phyloP scores from a whole-genome alignment of 2,888 invertebrate species.

The Epinotia nisella region DNA sequence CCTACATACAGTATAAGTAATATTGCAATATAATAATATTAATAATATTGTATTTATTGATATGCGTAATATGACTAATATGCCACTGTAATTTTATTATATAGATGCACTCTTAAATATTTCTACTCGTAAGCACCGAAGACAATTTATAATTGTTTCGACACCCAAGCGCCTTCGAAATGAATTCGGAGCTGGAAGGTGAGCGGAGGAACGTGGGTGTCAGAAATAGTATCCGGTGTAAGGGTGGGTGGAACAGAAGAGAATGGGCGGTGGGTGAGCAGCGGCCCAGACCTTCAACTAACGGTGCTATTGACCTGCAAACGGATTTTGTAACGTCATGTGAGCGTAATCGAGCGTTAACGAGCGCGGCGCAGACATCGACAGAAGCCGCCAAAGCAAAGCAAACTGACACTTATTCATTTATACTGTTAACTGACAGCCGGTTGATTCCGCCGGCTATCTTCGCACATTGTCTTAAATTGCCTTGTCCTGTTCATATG shows the following conservation, averaged over 20 bases:
- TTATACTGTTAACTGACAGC: slow-evolving; percentile 23
- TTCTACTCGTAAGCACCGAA: neutral
- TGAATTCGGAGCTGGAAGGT: slow-evolving; percentile 23
- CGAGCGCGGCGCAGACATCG: slow-evolving; percentile 43
- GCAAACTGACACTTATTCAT: slow-evolving; percentile 48
- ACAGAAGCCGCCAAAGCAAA: slow-evolving; percentile 26
- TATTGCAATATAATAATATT: too few species aligned
- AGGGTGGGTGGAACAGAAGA: slow-evolving; percentile 50
- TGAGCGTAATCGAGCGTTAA: slow-evolving; percentile 57
- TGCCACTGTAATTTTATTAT: neutral
- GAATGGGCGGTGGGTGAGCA: slow-evolving; percentile 54
- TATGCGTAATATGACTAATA: neutral
- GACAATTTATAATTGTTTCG: slow-evolving; percentile 15
- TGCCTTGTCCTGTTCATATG: slow-evolving; percentile 60
- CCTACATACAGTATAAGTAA: neutral
- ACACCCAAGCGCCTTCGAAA: slow-evolving; percentile 3
- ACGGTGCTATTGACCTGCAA: slow-evolving; percentile 72
- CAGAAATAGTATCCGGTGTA: slow-evolving; percentile 47
- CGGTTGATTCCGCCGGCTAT: slow-evolving; percentile 23
- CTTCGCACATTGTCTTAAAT: slow-evolving; percentile 62
- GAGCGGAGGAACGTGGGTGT: slow-evolving; percentile 41
- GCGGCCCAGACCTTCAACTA: slow-evolving; percentile 70
- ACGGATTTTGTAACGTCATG: slow-evolving; percentile 56
- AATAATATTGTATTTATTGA: too few species aligned
- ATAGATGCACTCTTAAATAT: neutral